Conservation (phyloP, 2,113 vertebrate genomes). For the Agelaius tricolor region DNA sequence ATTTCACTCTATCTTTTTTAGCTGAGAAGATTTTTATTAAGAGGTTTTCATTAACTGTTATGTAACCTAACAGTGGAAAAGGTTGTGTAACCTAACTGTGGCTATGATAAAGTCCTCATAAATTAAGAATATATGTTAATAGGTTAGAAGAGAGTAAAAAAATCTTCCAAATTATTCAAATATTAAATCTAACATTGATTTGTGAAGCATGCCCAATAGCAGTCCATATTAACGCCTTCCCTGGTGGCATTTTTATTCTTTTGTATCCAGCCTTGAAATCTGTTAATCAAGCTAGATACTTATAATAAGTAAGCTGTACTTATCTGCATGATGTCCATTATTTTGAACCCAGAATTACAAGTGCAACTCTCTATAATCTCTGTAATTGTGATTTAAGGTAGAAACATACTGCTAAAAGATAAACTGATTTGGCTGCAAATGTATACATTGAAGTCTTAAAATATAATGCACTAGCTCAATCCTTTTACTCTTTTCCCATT, state of each 20-base stretch:
- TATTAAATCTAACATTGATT: not conserved
- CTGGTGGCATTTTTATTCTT: not conserved
- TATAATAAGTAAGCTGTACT: not conserved
- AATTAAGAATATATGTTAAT: not conserved
- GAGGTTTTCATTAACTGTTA: not conserved
- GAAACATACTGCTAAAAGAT: not conserved
- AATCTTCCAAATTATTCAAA: not conserved
- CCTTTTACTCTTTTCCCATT: not conserved
- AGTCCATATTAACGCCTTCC: not conserved
- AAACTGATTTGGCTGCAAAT: not conserved
- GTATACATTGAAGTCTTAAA: not conserved
- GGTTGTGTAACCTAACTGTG: accelerated
- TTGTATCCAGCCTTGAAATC: not conserved
- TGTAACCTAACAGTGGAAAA: accelerated
- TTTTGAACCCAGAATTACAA: not conserved
- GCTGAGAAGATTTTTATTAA: not conserved
- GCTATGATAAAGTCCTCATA: not conserved
- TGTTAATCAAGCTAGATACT: not conserved
- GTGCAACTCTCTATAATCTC: not conserved
- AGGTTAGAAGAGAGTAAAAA: not conserved
- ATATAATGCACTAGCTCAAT: not conserved
- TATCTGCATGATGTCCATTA: not conserved
- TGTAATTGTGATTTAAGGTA: not conserved
- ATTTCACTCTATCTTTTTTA: not conserved
- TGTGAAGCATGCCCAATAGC: not conserved